Evolutionary conservation across 2,113 vertebrate genomes (phyloP), one percentile per base, ranked within the genome.

Genomic region (Chaetodon trifascialis): DNA sequence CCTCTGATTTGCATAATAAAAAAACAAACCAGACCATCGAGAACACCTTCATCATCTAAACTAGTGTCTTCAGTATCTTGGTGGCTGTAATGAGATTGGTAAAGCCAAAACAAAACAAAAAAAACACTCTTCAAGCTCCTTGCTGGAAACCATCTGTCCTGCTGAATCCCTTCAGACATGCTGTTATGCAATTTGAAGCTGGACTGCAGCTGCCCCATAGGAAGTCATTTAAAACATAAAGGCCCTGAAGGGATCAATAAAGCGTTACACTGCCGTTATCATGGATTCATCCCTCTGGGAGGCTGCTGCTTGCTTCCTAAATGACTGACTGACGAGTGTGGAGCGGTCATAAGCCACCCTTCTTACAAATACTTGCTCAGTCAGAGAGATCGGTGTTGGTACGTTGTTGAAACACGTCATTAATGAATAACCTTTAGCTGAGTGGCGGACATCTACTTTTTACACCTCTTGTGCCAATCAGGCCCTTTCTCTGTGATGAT

Each of bases 381-480:
- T 60, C 62, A 60, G 69, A 80, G 38, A 67, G n/a, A 68, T 34
- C 64, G 77, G 76, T 83, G 65, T 40, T 34, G 23, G 21, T 38
- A 60, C 38, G 15, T 52, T 23, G 51, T 23, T 73, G 44, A 62
- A 17, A 78, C 46, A 73, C 52, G 68, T 70, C 54, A 82, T 38
- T 76, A 80, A 82, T 82, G 38, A 55, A 38, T 67, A 70, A 85
- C 62, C 64, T 82, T 87, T 88, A 6, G 40, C 52, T 21, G 2
- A 73, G 64, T 76, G 46, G 40, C 82, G 81, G 51, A 73, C 34
- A 2, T 73, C 47, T 80, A 63, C 60, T 46, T 86, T 60, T 25
- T 86, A 65, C 67, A 62, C 23, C 30, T 74, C 63, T 79, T 65
- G 42, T 82, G 51, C 78, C 25, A 87, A 72, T 68, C 36, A 69